A percentile compares a stretch with the other conserved stretches of the same genome.
Evolutionary conservation across 2,797 vertebrate species (phyloP).

Genomic region (Crypturellus tataupa): DNA sequence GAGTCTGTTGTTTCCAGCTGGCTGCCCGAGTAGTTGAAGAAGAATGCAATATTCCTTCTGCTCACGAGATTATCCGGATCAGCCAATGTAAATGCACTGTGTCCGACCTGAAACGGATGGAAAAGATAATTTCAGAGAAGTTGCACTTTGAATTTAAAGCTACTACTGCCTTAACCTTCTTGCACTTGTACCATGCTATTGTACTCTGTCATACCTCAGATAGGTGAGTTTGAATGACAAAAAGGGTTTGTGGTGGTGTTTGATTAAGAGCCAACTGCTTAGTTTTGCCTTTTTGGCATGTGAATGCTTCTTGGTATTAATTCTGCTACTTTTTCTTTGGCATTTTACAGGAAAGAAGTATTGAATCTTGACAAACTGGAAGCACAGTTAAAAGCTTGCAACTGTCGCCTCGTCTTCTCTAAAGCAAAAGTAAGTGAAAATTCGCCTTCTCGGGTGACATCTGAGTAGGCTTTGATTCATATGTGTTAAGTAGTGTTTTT

Average conservation of each 20-base stretch:
- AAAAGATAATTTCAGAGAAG: conserved; percentile 95
- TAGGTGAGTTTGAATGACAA: conserved; percentile 82
- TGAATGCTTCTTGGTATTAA: background rate
- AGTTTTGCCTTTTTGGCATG: accelerated
- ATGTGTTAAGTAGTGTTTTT: background rate
- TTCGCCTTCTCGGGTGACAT: background rate
- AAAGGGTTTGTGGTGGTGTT: background rate
- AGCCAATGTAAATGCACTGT: conserved; percentile 96
- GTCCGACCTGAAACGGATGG: conserved; percentile 95
- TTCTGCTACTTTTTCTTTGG: background rate
- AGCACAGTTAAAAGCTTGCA: conserved; percentile 97
- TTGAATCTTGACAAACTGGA: conserved; percentile 94
- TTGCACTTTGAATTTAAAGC: conserved; percentile 94
- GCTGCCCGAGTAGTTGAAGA: conserved; percentile 90
- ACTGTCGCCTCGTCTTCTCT: conserved; percentile 93
- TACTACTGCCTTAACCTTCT: conserved; percentile 97
- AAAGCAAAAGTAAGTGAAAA: conserved; percentile 93
- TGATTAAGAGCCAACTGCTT: background rate
- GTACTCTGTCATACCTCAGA: conserved; percentile 88
- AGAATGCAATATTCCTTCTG: conserved; percentile 89
- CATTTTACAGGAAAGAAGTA: conserved; percentile 86
- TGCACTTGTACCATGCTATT: conserved; percentile 94
- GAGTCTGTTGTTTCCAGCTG: conserved; percentile 93
- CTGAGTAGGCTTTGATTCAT: background rate
- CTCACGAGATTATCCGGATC: conserved; percentile 94